Conservation (phyloP, 2,888 invertebrate species). For the Vesta saturnalis region DNA sequence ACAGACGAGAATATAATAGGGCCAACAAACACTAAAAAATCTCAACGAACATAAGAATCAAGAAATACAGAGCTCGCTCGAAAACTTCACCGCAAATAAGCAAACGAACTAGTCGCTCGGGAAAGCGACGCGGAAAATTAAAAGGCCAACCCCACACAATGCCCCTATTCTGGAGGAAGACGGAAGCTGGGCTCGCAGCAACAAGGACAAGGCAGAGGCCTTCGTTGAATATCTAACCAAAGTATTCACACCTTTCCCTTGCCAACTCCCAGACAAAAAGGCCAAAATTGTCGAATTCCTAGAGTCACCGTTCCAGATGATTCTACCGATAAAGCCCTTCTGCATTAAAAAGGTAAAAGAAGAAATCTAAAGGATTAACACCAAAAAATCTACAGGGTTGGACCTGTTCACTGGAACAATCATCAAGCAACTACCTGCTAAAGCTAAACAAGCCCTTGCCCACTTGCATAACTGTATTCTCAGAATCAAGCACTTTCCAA, state of each 20-base stretch:
- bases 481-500: background rate
- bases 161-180: background rate
- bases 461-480: background rate
- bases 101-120: background rate
- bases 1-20: background rate
- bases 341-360: too few relatives aligned
- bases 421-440: background rate
- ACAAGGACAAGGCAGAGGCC: background rate
- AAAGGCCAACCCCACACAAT: background rate
- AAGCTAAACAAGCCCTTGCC: background rate
- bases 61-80: background rate
- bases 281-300: too few relatives aligned
- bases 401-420: background rate
- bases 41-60: background rate
- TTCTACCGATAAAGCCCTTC: too few relatives aligned
- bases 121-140: background rate
- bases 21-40: background rate
- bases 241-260: background rate
- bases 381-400: too few relatives aligned
- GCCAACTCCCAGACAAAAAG: too few relatives aligned
- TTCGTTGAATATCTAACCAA: background rate
- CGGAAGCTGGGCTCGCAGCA: background rate
- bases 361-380: too few relatives aligned
- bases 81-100: background rate
- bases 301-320: too few relatives aligned